These are phyloP conservation scores for Automeris io DNA, from an alignment of 2,888 invertebrate genomes.

Conservation along the genomic window DNA sequence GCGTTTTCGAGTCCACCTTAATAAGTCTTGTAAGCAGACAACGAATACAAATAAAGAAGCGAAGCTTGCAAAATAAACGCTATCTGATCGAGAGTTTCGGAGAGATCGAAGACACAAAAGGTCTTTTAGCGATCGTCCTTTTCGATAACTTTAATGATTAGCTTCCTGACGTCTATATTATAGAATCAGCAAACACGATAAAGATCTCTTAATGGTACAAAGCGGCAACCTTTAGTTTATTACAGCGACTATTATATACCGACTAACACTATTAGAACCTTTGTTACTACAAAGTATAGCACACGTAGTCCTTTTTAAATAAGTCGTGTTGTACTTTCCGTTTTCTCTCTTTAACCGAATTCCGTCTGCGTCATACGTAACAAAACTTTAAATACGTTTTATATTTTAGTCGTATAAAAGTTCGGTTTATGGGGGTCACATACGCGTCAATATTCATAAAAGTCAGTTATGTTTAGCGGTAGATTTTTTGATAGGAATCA, in stretches of 20 bases:
- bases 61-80: conserved; percentile 55
- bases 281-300: background rate
- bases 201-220: conserved; percentile 16
- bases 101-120: conserved; percentile 41
- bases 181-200: conserved; percentile 25
- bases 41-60: conserved; percentile 27
- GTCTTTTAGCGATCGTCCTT: conserved; percentile 43
- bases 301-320: conserved; percentile 9
- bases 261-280: background rate
- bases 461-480: conserved; percentile 44
- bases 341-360: conserved; percentile 7
- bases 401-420: conserved; percentile 12
- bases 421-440: conserved; percentile 31
- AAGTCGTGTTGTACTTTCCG: conserved; percentile 9
- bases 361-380: conserved; percentile 7
- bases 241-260: background rate
- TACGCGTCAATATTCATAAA: conserved; percentile 53
- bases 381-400: conserved; percentile 9
- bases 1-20: conserved; percentile 3
- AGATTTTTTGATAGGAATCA: conserved; percentile 45
- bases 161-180: conserved; percentile 49
- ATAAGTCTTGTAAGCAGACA: conserved; percentile 15
- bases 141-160: conserved; percentile 47
- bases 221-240: conserved; percentile 8
- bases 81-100: conserved; percentile 57